phyloP scores from a whole-genome alignment of 30 jellyfish, hydroid and myxozoan species.

The Hydra vulgaris region DNA sequence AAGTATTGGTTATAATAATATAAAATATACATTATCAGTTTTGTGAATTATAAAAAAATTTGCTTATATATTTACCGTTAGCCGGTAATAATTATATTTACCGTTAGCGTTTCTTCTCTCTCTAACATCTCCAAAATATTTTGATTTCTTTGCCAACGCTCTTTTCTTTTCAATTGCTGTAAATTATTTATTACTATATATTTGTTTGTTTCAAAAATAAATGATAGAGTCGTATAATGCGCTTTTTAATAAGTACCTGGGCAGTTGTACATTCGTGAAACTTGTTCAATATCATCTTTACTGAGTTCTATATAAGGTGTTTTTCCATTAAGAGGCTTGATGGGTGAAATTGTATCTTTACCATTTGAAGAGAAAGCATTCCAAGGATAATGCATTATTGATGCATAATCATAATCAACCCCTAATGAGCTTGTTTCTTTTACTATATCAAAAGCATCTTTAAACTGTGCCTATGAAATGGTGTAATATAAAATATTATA shows the following conservation, averaged over 20 bases:
- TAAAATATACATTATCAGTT: too few species aligned
- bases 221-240: too few species aligned
- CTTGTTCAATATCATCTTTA: constrained; percentile 49
- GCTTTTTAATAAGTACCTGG: constrained; percentile 23
- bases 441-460: constrained; percentile 59
- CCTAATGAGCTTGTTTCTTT: constrained; percentile 61
- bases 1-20: too few species aligned
- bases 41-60: too few species aligned
- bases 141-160: background rate
- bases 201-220: background rate
- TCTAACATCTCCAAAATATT: constrained; percentile 13
- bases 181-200: background rate
- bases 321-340: constrained; percentile 27
- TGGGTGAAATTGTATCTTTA: constrained; percentile 46
- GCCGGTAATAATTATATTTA: background rate
- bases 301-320: constrained; percentile 55
- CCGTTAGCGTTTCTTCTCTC: constrained; percentile 1
- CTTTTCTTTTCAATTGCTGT: constrained; percentile 22
- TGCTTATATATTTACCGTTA: too few species aligned
- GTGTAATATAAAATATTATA: background rate
- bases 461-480: constrained; percentile 41
- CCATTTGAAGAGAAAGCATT: constrained; percentile 83
- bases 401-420: constrained; percentile 61
- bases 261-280: constrained; percentile 62
- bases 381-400: constrained; percentile 95